Base-by-base conservation (phyloP, 2,113 vertebrate genomes). In the Epinephelus moara region DNA sequence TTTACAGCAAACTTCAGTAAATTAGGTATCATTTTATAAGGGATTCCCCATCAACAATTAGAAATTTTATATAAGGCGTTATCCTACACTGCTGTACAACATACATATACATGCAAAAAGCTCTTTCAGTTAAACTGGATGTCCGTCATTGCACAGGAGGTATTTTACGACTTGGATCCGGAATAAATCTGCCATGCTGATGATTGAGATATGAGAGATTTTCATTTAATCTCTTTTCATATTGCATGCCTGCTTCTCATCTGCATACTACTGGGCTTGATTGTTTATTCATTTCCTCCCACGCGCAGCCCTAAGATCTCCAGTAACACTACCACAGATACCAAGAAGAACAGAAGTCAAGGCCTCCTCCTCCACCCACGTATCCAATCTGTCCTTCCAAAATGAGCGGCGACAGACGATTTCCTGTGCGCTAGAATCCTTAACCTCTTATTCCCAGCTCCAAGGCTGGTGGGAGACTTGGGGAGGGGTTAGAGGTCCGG, bases 401-500 rank as follows among this genome's bases (percentile, higher is more conserved):
- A 92, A 83, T 23, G 1, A 84, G 67, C 53, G 86, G 49, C 64
- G 79, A 94, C 64, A 81, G 91, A 93, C 42, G 42, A 82, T 84
- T 93, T 92, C 91, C 90, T 87, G 77, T 17, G 19, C 8, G 15
- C 57, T 69, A 56, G 69, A 93, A 85, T 87, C 87, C 66, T 75
- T 79, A 81, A 76, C 80, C 82, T 82, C 81, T 59, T 67, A 67
- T 82, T 86, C 33, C 57, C 33, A 63, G 63, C 69, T 62, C 70
- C 19, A 82, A 85, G 84, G 85, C 74, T 67, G 21, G 63, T 77
- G 70, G 75, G 56, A 84, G 84, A 78, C 85, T 70, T 70, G 30
- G 63, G 84, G 64, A 76, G 78, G 66, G 88, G 90, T 86, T 89
- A 91, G 83, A 92, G 85, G 89, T 91, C 81, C 49, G 40, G 82